Evolutionary conservation across 2,797 vertebrate genomes (phyloP), one percentile per base, ranked within the genome.

Genomic region (Tapirus indicus): DNA sequence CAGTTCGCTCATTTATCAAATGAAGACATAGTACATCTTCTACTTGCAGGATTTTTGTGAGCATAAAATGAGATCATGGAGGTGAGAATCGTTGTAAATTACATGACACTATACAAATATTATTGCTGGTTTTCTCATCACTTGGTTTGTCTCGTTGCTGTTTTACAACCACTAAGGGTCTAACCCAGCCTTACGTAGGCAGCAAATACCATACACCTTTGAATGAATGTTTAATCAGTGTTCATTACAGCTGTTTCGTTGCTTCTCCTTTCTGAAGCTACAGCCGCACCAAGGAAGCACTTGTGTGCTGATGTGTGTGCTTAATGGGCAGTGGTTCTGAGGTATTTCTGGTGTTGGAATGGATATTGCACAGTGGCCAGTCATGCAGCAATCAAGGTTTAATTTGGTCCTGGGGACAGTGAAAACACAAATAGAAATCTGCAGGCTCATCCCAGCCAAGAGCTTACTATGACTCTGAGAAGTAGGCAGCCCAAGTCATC

Each of bases 381-480:
- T 47, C 52, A 68, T 6, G 58, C 47, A 71, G 35, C 64, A 21
- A 58, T 66, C 77, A 66, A 60, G 72, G 71, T 86, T 96, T 94
- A 68, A 93, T 83, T 92, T 75, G 72, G 56, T 91, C n/a, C 25
- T 9, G 32, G 82, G 60, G 62, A 95, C 25, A 83, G 83, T 66
- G 38, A 91, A 94, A 84, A 84, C 60, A 86, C 64, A 92, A 75
- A 94, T 75, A 91, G 90, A 96, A 92, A 86, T 25, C 32, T 71
- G 47, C 44, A 88, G 62, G n/a, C 6, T 93, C 56, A 38, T 64
- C 69, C 27, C 12, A 66, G 87, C 62, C 69, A 64, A 64, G 29
- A 25, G 75, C 38, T 88, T 74, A 77, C 58, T 18, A 44, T 29
- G 56, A 27, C 32, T 71, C 27, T 41, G 69, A 91, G 71, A 86